Conservation (phyloP, 2,113 vertebrate genomes). For the Rattus norvegicus region GRCr8 NC_086033.1:38273501-38274000, state of each 20-base stretch:
- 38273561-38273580: background rate
- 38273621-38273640: fast-evolving
- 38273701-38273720: fast-evolving
- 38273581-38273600: background rate
- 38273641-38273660: background rate
- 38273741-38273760: background rate
- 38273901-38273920: background rate
- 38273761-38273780: background rate
- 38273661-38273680: background rate
- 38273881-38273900: background rate
- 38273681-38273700: fast-evolving
- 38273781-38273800: background rate
- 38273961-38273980: background rate
- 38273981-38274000: background rate
- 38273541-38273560: background rate
- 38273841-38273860: background rate
- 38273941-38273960: constrained; percentile 2
- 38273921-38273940: background rate
- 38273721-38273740: fast-evolving
- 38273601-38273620: background rate
- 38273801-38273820: fast-evolving
- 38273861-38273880: background rate
- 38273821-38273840: fast-evolving
- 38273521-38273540: background rate
- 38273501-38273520: too few relatives aligned